Percentiles rank a stretch among this genome's conserved stretches.
phyloP scores from a whole-genome alignment of 2,888 invertebrate species.

The Cephus pulcher region DNA sequence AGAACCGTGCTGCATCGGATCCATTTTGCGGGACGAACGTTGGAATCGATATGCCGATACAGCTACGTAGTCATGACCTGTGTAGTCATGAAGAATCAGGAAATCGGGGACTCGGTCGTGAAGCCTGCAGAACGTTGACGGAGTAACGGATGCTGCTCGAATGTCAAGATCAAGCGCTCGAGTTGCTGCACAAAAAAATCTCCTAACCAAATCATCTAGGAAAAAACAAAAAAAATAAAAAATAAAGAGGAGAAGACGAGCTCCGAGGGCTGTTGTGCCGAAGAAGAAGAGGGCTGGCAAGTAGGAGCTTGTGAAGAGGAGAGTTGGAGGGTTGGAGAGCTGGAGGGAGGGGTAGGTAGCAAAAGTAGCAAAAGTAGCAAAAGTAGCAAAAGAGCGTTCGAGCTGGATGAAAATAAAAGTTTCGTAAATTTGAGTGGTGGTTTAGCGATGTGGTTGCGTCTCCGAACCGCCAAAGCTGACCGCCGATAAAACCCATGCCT shows the following conservation, averaged over 20 bases:
- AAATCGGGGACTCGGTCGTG: not conserved
- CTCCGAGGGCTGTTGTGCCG: slow-evolving; percentile 11
- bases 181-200: slow-evolving; percentile 23
- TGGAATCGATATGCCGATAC: too few relatives aligned
- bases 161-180: slow-evolving; percentile 21
- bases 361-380: slow-evolving; percentile 21
- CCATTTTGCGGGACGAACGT: too few relatives aligned
- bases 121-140: not conserved
- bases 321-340: not conserved
- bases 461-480: slow-evolving; percentile 14
- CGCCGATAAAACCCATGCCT: slow-evolving; percentile 42
- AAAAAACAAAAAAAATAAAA: not conserved
- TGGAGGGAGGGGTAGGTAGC: slow-evolving; percentile 8
- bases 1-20: too few relatives aligned
- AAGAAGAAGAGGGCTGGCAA: slow-evolving; percentile 22
- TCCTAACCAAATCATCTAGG: slow-evolving; percentile 26
- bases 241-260: not conserved
- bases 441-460: slow-evolving; percentile 29
- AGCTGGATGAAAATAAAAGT: slow-evolving; percentile 40
- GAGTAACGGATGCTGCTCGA: not conserved
- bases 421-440: slow-evolving; percentile 53
- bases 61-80: too few relatives aligned
- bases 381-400: slow-evolving; percentile 24
- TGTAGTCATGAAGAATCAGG: slow-evolving; percentile 22
- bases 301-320: slow-evolving; percentile 22